Conservation (phyloP, 1,140 invertebrate species). For the Melanaphis sacchari region DNA sequence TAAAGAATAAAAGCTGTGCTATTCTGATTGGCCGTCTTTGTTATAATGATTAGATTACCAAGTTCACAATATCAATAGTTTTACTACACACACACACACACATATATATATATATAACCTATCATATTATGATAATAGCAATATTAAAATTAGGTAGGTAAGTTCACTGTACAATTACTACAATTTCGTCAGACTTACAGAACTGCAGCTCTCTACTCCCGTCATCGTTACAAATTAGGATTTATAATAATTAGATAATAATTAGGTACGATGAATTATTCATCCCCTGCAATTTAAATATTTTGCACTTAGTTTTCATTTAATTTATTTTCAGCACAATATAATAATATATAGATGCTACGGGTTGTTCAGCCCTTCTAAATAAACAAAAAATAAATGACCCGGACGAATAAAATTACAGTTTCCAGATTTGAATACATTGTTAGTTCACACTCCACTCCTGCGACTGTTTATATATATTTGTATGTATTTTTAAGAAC, state of each 20-base stretch:
- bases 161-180: background rate
- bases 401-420: background rate
- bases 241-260: background rate
- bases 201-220: background rate
- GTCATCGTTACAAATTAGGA: background rate
- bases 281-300: background rate
- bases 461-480: background rate
- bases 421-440: background rate
- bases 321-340: background rate
- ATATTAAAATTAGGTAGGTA: background rate
- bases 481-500: background rate
- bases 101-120: too few species aligned
- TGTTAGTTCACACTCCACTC: background rate
- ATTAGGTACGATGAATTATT: background rate
- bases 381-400: background rate
- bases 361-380: background rate
- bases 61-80: background rate
- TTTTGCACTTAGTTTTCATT: background rate
- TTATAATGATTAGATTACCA: background rate
- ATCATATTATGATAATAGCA: background rate
- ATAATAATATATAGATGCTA: background rate
- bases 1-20: background rate
- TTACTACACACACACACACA: too few species aligned
- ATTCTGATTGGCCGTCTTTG: background rate
- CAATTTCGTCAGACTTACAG: background rate